phyloP scores from a whole-genome alignment of 2,888 invertebrate species.

The Tryphoninae sp. region DNA sequence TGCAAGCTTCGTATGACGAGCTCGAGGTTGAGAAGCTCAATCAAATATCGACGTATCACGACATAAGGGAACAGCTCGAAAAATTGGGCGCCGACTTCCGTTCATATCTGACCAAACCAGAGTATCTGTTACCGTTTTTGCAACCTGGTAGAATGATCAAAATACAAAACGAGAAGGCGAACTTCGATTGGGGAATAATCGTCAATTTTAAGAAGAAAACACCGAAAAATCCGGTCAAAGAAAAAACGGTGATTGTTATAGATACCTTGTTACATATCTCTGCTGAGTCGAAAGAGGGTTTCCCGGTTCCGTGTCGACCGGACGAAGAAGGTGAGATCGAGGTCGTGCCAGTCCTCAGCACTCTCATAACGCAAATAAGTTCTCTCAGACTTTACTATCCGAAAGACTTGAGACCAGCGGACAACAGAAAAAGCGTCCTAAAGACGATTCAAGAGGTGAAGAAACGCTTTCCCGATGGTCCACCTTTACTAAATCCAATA shows the following conservation, averaged over 20 bases:
- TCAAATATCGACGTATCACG: slow-evolving; percentile 91
- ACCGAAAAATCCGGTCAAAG: slow-evolving; percentile 82
- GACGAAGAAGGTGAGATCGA: slow-evolving; percentile 92
- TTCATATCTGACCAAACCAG: slow-evolving; percentile 90
- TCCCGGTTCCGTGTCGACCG: slow-evolving; percentile 87
- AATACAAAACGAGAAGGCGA: slow-evolving; percentile 91
- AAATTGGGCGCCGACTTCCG: slow-evolving; percentile 89
- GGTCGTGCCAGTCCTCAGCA: slow-evolving; percentile 93
- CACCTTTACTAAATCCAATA: slow-evolving; percentile 95
- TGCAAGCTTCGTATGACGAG: slow-evolving; percentile 86
- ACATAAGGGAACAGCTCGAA: slow-evolving; percentile 91
- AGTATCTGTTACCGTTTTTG: slow-evolving; percentile 95
- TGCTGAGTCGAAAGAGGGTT: slow-evolving; percentile 84
- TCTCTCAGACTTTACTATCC: slow-evolving; percentile 95
- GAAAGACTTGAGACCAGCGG: slow-evolving; percentile 92
- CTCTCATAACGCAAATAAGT: slow-evolving; percentile 92
- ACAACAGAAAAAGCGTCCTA: slow-evolving; percentile 92
- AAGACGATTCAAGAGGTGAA: slow-evolving; percentile 94
- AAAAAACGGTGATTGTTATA: slow-evolving; percentile 86
- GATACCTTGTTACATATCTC: slow-evolving; percentile 93
- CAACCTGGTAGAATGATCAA: slow-evolving; percentile 97
- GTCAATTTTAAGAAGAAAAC: slow-evolving; percentile 93
- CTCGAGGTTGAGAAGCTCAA: slow-evolving; percentile 88
- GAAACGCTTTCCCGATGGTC: slow-evolving; percentile 92
- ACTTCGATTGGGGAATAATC: slow-evolving; percentile 98